phyloP scores from a whole-genome alignment of 1,140 invertebrate genomes.

The silkworm (Bombyx mori) region ASM3026992v2 NC_085123.1:7998501-7999000 shows the following conservation, averaged over 20 bases:
- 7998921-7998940: constrained; percentile 40
- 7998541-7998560: too few species aligned
- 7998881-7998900: constrained; percentile 36
- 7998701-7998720: constrained; percentile 27
- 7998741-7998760: constrained; percentile 36
- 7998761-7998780: constrained; percentile 49
- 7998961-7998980: constrained; percentile 50
- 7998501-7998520: too few species aligned
- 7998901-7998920: constrained; percentile 37
- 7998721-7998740: constrained; percentile 24
- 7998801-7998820: constrained; percentile 36
- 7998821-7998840: constrained; percentile 30
- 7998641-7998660: too few species aligned
- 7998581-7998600: too few species aligned
- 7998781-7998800: constrained; percentile 46
- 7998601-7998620: too few species aligned
- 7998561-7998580: too few species aligned
- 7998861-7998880: constrained; percentile 32
- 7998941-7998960: constrained; percentile 55
- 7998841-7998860: constrained; percentile 32
- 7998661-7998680: neutral
- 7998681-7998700: constrained; percentile 11
- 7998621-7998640: too few species aligned
- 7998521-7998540: too few species aligned
- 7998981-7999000: constrained; percentile 27